Conservation (phyloP, 2,113 vertebrate species). For the Aegypius monachus region DNA sequence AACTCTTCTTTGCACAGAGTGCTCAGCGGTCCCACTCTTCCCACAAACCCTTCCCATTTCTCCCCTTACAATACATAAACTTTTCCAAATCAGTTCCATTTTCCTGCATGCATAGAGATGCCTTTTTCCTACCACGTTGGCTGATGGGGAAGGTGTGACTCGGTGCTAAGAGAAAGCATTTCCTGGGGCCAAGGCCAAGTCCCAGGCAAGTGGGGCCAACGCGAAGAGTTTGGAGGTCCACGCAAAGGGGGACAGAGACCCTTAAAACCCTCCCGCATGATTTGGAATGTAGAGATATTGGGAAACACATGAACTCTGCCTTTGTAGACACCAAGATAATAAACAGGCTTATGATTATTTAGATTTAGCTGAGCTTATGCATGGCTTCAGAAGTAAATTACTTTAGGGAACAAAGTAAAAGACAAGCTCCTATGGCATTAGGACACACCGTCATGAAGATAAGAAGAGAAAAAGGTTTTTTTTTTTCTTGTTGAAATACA, state of each 20-base stretch:
- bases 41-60: background rate
- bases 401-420: background rate
- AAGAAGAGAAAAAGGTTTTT: background rate
- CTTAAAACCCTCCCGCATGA: accelerated
- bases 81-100: background rate
- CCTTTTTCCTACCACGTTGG: background rate
- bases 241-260: accelerated
- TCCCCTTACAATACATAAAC: background rate
- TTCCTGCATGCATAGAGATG: background rate
- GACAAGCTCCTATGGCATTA: background rate
- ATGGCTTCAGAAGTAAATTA: background rate
- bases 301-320: background rate
- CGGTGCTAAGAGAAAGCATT: background rate
- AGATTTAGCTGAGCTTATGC: background rate
- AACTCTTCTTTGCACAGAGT: background rate
- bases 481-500: background rate
- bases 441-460: background rate
- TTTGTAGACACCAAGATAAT: background rate
- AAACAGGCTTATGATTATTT: background rate
- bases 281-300: too few relatives aligned
- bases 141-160: background rate
- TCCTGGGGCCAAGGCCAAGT: background rate
- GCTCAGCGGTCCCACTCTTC: background rate
- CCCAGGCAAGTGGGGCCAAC: background rate
- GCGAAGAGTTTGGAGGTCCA: background rate